Evolutionary conservation across 2,113 vertebrate species (phyloP).

Genomic region (Cranoglanis bouderius): DNA sequence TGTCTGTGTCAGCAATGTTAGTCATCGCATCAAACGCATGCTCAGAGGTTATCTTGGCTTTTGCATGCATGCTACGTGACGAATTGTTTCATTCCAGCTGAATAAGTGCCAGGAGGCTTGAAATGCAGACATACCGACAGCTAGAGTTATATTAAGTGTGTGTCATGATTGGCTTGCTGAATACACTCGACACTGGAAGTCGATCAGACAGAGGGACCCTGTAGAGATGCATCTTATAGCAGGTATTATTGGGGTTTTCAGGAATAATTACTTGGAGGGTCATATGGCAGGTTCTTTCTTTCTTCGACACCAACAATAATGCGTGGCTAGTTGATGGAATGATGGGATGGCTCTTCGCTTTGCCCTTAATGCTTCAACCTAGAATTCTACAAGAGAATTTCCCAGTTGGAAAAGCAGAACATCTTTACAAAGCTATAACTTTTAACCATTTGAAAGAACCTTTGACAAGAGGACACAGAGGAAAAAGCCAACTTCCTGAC

Average conservation of each 20-base stretch:
- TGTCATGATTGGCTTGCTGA: conserved; percentile 12
- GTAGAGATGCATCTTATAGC: neutral
- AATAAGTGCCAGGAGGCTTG: conserved; percentile 21
- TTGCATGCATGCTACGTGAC: conserved; percentile 12
- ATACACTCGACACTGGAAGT: conserved; percentile 6
- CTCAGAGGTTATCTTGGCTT: conserved; percentile 44
- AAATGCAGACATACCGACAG: conserved; percentile 28
- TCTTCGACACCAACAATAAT: neutral
- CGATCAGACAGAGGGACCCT: neutral
- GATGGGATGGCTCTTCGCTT: neutral
- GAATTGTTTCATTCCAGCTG: conserved; percentile 25
- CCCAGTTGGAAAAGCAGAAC: neutral
- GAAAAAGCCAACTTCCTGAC: neutral
- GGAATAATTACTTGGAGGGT: neutral
- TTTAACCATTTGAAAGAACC: neutral
- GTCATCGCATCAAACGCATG: conserved; percentile 34
- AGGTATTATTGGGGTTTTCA: neutral
- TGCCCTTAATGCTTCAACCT: neutral
- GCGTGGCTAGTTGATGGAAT: neutral
- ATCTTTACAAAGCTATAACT: neutral
- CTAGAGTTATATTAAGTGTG: conserved; percentile 6
- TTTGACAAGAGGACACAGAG: neutral
- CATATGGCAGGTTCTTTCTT: neutral
- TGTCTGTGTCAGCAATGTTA: conserved; percentile 22
- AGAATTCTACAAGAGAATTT: neutral